Percentiles rank a stretch among this genome's conserved stretches.
Conservation (phyloP, 2,888 invertebrate genomes). For the Macroteleia sp. region DNA sequence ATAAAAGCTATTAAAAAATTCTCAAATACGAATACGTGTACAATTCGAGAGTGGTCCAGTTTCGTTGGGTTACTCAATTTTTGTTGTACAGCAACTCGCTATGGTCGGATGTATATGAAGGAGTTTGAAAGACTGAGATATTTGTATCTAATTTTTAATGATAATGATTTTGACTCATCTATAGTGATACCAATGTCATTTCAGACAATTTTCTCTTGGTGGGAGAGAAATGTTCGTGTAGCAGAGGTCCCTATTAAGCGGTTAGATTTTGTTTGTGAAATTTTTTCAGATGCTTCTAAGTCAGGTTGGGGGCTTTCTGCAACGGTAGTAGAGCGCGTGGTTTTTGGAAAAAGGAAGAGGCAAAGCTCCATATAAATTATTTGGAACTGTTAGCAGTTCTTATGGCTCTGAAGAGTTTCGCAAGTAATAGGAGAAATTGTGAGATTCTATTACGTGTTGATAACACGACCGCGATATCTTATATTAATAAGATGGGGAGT, state of each 20-base stretch:
- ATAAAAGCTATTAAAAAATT: not conserved
- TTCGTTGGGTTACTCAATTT: conserved; percentile 21
- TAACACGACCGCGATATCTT: conserved; percentile 44
- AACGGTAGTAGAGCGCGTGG: conserved; percentile 14
- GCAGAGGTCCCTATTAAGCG: not conserved
- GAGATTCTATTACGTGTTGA: conserved; percentile 50
- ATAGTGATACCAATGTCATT: not conserved
- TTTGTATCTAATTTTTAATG: not conserved
- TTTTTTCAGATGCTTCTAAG: conserved; percentile 48
- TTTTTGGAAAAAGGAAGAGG: conserved; percentile 28
- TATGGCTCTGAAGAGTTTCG: conserved; percentile 47
- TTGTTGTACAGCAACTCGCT: conserved; percentile 29
- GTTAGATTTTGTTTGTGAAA: conserved; percentile 22
- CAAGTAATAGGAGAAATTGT: not conserved
- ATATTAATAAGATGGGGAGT: no score
- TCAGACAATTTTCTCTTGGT: not conserved
- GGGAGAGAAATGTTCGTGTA: not conserved
- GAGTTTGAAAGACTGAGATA: conserved; percentile 20
- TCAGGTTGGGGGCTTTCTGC: conserved; percentile 41
- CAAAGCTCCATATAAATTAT: conserved; percentile 41
- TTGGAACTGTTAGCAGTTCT: conserved; percentile 48
- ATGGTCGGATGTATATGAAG: conserved; percentile 16
- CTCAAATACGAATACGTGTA: not conserved
- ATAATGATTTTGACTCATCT: conserved; percentile 12
- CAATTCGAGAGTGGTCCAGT: conserved; percentile 13